Percentiles rank a stretch among this genome's conserved stretches.
Evolutionary conservation across 2,888 invertebrate species (phyloP).

Genomic region (Sialis fuliginosa): DNA sequence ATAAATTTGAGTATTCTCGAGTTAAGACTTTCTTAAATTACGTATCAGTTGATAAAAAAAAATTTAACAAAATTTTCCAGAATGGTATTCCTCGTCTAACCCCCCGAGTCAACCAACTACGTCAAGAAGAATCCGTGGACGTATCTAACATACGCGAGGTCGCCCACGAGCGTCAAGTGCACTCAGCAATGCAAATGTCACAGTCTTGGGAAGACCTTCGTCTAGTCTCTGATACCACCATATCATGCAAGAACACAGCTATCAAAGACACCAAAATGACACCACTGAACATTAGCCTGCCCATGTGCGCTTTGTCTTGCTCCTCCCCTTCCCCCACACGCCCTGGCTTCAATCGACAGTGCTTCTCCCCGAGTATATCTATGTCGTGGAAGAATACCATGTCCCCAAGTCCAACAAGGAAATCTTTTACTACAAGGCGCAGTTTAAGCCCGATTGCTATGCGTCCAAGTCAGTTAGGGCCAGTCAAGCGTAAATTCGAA

Average conservation of each 20-base stretch:
- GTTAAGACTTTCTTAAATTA: background rate
- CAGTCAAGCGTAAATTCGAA: slow-evolving; percentile 48
- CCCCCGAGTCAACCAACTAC: slow-evolving; percentile 72
- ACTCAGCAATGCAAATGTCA: slow-evolving; percentile 84
- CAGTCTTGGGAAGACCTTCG: slow-evolving; percentile 88
- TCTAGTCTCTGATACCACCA: slow-evolving; percentile 40
- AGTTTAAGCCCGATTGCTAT: slow-evolving; percentile 80
- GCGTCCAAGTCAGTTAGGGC: slow-evolving; percentile 56
- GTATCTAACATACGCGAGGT: slow-evolving; percentile 67
- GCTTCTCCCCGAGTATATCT: slow-evolving; percentile 30
- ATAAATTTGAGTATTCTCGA: too few species aligned
- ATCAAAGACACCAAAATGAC: slow-evolving; percentile 33
- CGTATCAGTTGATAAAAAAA: background rate
- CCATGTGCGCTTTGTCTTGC: slow-evolving; percentile 32
- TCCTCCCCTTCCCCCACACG: slow-evolving; percentile 45
- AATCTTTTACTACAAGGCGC: slow-evolving; percentile 60
- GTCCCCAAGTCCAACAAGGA: slow-evolving; percentile 74
- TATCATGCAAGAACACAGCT: slow-evolving; percentile 22
- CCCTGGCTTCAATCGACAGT: slow-evolving; percentile 22
- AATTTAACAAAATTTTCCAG: slow-evolving; percentile 16
- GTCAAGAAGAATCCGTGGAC: slow-evolving; percentile 78
- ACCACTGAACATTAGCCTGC: slow-evolving; percentile 29
- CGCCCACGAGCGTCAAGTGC: slow-evolving; percentile 81
- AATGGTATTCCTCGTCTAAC: slow-evolving; percentile 49
- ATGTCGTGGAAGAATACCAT: slow-evolving; percentile 34